These are phyloP conservation scores for Stratiomys singularior DNA, from an alignment of 2,888 invertebrate genomes.

Conservation along the genomic window DNA sequence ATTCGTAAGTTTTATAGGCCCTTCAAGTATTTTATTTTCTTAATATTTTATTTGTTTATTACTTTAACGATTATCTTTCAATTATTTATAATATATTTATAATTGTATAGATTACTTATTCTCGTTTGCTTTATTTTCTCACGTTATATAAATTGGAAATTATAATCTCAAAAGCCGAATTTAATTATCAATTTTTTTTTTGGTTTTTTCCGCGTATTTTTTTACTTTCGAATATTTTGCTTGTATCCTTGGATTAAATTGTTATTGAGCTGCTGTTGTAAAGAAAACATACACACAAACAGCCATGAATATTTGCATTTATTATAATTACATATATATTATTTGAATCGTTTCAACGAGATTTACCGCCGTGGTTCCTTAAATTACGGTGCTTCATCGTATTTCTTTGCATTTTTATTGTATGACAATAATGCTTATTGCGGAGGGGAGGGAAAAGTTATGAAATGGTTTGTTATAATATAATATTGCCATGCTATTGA, in stretches of 20 bases:
- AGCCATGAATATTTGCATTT: constrained; percentile 26
- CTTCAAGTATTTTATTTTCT: constrained; percentile 44
- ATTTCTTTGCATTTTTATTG: constrained; percentile 30
- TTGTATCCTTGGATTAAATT: constrained; percentile 17
- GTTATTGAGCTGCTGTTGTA: constrained; percentile 39
- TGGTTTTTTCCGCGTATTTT: constrained; percentile 21
- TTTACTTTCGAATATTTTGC: background rate
- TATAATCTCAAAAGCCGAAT: constrained; percentile 40
- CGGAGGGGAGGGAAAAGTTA: constrained; percentile 15
- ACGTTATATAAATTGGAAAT: constrained; percentile 22
- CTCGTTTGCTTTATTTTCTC: background rate
- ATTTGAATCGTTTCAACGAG: constrained; percentile 36
- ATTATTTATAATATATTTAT: constrained; percentile 18
- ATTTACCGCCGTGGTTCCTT: constrained; percentile 35
- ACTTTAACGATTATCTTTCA: constrained; percentile 15
- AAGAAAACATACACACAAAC: constrained; percentile 42
- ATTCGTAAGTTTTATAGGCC: constrained; percentile 52
- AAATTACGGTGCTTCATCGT: constrained; percentile 24
- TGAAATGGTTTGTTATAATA: constrained; percentile 7
- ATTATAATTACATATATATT: constrained; percentile 14
- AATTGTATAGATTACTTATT: constrained; percentile 11
- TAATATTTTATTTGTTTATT: constrained; percentile 13
- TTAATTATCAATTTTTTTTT: constrained; percentile 21
- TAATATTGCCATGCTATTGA: constrained; percentile 41
- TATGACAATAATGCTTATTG: constrained; percentile 40